Evolutionary conservation across 2,113 vertebrate species (phyloP), one percentile per base, ranked within the genome.

Genomic region (Cariama cristata): DNA sequence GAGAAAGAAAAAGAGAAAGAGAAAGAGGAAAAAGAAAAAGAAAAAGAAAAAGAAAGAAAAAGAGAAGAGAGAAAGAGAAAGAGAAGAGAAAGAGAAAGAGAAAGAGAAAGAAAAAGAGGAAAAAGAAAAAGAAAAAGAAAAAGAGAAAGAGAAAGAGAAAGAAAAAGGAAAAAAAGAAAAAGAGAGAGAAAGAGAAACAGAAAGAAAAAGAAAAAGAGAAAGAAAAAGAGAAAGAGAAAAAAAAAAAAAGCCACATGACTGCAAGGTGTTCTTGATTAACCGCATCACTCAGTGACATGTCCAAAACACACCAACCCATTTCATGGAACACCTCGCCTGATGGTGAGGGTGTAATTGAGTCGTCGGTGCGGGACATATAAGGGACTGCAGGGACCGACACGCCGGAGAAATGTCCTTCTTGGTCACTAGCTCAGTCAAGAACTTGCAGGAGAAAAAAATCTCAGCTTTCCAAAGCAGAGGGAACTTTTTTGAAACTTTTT

Each of bases 231-330:
- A n/a, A n/a, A n/a, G n/a, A n/a, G n/a, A 2, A 8, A 12, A 38
- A 10, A 14, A 22, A 4, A 6, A 49, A 28, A 91, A 80, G 38
- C 7, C 28, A 74, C 42, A 58, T 33, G 35, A 79, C 50, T 38
- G 62, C 1, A 59, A 95, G 94, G 95, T 97, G 90, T 93, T 97
- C 95, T 95, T 97, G 97, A 98, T 96, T 97, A 95, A 98, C 96
- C 83, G 86, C 96, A 95, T 98, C 88, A 83, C 91, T 94, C 79
- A 60, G 81, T 94, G 40, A 79, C 79, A 60, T 17, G 40, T 92
- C 72, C 75, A 35, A 92, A 97, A 88, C 79, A 85, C 86, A 95
- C 52, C 82, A 84, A 73, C 9, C 20, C 77, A 40, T 74, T 87
- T 90, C 95, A 93, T 20, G 62, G 88, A 90, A 96, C 83, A 95